Evolutionary conservation across 2,797 vertebrate species (phyloP).

Genomic region (Pseudomugil gertrudae): DNA sequence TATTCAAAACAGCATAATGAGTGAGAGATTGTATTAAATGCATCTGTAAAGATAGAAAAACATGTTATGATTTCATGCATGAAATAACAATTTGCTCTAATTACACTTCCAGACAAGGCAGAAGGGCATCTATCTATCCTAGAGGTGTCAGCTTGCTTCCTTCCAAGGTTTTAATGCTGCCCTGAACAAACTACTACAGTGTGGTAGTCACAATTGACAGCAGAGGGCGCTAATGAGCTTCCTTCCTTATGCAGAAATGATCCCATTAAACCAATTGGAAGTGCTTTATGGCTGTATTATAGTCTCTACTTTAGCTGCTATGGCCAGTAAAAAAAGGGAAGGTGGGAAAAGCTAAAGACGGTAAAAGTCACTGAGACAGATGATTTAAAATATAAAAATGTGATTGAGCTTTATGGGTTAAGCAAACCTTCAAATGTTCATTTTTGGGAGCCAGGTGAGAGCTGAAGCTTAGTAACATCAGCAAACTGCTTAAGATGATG

Average conservation of each 20-base stretch:
- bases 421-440: too few relatives aligned
- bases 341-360: too few relatives aligned
- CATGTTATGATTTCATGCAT: background rate
- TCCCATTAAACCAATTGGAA: background rate
- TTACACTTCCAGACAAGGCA: background rate
- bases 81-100: background rate
- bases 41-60: background rate
- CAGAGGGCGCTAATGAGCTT: background rate
- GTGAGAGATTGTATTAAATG: background rate
- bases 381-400: too few relatives aligned
- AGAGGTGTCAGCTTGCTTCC: background rate
- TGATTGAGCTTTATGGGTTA: too few relatives aligned
- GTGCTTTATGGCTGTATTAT: background rate
- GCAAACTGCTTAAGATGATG: background rate
- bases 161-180: too few relatives aligned
- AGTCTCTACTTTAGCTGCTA: too few relatives aligned
- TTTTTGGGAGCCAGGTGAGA: too few relatives aligned
- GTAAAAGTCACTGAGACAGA: too few relatives aligned
- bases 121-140: background rate
- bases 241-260: background rate
- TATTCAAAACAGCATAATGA: background rate
- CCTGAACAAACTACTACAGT: background rate
- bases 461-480: background rate
- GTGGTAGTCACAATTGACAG: background rate
- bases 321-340: background rate